Base-by-base conservation (phyloP, 2,888 invertebrate species). In the Exephanes ischioxanthus region DNA sequence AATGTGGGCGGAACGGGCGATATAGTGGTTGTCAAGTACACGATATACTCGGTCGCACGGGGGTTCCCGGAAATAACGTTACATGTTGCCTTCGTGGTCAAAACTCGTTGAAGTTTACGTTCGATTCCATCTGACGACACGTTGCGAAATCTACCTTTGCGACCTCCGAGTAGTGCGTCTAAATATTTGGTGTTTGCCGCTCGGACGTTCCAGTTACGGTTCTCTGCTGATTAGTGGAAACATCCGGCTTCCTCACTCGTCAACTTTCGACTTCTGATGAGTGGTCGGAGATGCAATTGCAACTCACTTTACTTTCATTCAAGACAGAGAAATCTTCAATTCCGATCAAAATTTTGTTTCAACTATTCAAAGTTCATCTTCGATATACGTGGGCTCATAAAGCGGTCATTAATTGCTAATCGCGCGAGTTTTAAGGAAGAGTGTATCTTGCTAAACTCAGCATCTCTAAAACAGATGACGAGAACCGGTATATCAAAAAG, bases 381-480 rank as follows among this genome's bases (percentile, higher is more conserved):
- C 2, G 2, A 9, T 0, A 4, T 22, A 9, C 19, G 1, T 2
- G 19, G 6, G 9, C 19, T 19, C 53, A 19, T 55, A 19, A 55
- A 53, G 61, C 11, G 33, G 1, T 7, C n/a, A 9, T 63, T 73
- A 22, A 63, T 45, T 73, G 67, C 9, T 53, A 68, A 48, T 73
- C 45, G 26, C 11, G 7, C 22, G 3, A 51, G 7, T n/a, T 53
- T 26, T 7, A 45, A 22, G 22, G 22, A 22, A 22, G 37, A 22
- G 14, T 6, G n/a, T 58, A 3, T 30, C 11, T 33, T 33, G n/a
- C 11, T 37, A 68, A 22, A 48, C 22, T 30, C 45, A 16, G 37
- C 26, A 75, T 81, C 14, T 14, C 11, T 70, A 82, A 68, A 19
- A 61, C 30, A n/a, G 41, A 48, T 7, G 45, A 80, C 45, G 16